phyloP scores from a whole-genome alignment of 2,888 invertebrate species.

The Synanthedon formicaeformis region DNA sequence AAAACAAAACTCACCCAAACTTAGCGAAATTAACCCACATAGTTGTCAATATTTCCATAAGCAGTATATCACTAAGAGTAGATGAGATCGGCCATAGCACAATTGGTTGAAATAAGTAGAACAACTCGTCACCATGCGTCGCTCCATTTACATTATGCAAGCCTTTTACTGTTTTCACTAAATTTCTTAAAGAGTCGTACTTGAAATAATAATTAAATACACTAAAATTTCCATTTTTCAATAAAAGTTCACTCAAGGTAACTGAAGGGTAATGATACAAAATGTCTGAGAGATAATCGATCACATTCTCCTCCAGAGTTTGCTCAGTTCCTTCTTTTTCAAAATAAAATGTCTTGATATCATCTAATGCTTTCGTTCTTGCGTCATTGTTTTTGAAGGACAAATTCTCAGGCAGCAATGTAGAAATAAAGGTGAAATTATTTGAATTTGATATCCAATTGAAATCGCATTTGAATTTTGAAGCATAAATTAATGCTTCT shows the following conservation, averaged over 20 bases:
- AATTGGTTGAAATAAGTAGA: slow-evolving; percentile 12
- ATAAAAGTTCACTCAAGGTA: slow-evolving; percentile 18
- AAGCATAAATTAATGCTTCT: slow-evolving; percentile 25
- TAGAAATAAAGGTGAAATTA: neutral
- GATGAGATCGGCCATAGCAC: slow-evolving; percentile 20
- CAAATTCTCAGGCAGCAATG: too few relatives aligned
- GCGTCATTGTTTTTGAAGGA: slow-evolving; percentile 4
- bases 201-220: slow-evolving; percentile 33
- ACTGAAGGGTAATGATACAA: slow-evolving; percentile 16
- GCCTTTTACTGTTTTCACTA: slow-evolving; percentile 9
- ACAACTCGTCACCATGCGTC: slow-evolving; percentile 25
- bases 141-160: slow-evolving; percentile 15
- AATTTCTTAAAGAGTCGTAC: slow-evolving; percentile 16
- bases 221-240: slow-evolving; percentile 24
- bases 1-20: slow-evolving; percentile 21
- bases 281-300: slow-evolving; percentile 25
- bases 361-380: too few relatives aligned
- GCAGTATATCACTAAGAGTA: slow-evolving; percentile 7
- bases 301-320: slow-evolving; percentile 11
- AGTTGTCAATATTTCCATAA: slow-evolving; percentile 16
- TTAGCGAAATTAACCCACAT: slow-evolving; percentile 31
- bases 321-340: slow-evolving; percentile 8
- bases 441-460: slow-evolving; percentile 26
- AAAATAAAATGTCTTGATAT: slow-evolving; percentile 19
- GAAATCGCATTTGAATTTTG: slow-evolving; percentile 19